A percentile compares a stretch with the other conserved stretches of the same genome.
phyloP scores from a whole-genome alignment of 2,888 invertebrate genomes.

The Creontiades dilutus region DNA sequence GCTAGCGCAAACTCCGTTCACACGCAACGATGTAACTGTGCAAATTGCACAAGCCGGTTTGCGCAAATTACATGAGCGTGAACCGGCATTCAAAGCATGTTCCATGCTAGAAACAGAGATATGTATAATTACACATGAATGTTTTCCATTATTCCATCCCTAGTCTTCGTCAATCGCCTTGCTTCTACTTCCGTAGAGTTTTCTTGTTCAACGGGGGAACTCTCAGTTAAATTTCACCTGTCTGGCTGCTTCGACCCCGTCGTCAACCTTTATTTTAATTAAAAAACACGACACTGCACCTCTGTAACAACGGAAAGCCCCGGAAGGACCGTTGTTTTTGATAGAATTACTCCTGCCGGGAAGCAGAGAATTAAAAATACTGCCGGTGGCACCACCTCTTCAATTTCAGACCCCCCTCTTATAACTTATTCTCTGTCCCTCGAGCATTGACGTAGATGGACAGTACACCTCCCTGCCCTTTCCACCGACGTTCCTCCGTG shows the following conservation, averaged over 20 bases:
- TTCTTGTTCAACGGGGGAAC: neutral
- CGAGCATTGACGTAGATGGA: conserved; percentile 30
- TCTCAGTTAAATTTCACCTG: neutral
- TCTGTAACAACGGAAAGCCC: conserved; percentile 14
- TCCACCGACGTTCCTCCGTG: neutral
- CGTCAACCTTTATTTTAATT: conserved; percentile 26
- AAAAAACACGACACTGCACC: conserved; percentile 25
- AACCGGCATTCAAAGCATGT: too few relatives aligned
- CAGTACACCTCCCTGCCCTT: neutral
- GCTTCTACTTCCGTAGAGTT: too few relatives aligned
- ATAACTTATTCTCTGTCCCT: conserved; percentile 28
- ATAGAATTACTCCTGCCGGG: conserved; percentile 19
- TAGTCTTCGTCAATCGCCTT: too few relatives aligned
- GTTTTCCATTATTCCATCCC: too few relatives aligned
- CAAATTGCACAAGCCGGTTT: too few relatives aligned
- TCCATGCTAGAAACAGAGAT: too few relatives aligned
- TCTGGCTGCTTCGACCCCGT: neutral
- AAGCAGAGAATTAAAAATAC: conserved; percentile 28
- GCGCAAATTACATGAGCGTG: too few relatives aligned
- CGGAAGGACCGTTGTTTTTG: conserved; percentile 1
- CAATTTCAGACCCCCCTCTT: conserved; percentile 1
- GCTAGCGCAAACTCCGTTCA: too few relatives aligned
- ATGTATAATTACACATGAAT: too few relatives aligned
- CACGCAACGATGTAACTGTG: too few relatives aligned
- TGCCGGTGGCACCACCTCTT: conserved; percentile 14